These are phyloP conservation scores for Colius striatus DNA, from an alignment of 2,113 vertebrate species.

Conservation along the genomic window DNA sequence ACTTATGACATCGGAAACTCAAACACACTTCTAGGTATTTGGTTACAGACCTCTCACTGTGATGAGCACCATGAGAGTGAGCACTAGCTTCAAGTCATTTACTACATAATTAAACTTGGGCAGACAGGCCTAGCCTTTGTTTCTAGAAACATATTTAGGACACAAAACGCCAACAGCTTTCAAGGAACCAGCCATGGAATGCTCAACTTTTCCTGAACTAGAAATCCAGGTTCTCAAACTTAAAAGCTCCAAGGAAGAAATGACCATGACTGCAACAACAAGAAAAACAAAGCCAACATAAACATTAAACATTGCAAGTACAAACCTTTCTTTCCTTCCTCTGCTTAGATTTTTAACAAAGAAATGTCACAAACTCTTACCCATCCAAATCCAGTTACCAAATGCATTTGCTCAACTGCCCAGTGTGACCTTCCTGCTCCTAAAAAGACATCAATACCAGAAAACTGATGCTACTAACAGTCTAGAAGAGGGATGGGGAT, in stretches of 20 bases:
- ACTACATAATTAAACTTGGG: not conserved
- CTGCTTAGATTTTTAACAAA: not conserved
- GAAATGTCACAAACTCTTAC: not conserved
- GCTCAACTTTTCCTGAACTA: not conserved
- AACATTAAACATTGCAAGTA: not conserved
- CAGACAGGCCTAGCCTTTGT: constrained; percentile 4
- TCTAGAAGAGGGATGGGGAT: not conserved
- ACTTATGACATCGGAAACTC: not conserved
- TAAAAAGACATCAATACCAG: not conserved
- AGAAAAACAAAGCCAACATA: not conserved
- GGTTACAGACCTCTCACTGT: not conserved
- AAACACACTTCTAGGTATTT: not conserved
- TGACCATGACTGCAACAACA: not conserved
- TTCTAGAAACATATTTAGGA: constrained; percentile 6
- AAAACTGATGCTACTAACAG: constrained; percentile 24
- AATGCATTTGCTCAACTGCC: not conserved
- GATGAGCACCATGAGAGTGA: not conserved
- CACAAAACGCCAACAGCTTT: not conserved
- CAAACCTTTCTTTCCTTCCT: not conserved
- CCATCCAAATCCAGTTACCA: not conserved
- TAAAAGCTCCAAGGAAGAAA: constrained; percentile 6
- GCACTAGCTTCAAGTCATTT: not conserved
- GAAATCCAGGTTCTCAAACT: not conserved
- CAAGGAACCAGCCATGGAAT: not conserved
- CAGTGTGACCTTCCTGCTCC: not conserved